These are phyloP conservation scores for Coptodon rendalli DNA, from an alignment of 2,113 vertebrate species.

Conservation along the genomic window DNA sequence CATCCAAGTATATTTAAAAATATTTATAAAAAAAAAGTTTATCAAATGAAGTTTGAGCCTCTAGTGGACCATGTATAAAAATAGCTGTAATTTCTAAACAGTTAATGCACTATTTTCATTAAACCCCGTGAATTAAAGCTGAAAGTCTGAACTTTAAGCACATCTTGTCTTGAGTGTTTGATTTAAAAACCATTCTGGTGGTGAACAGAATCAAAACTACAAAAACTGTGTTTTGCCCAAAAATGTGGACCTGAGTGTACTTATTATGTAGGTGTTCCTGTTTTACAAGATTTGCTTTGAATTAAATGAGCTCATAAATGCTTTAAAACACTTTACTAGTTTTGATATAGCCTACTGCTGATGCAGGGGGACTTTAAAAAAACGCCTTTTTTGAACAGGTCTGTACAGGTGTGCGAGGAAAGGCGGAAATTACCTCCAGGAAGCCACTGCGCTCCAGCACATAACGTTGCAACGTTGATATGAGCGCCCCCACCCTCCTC, in stretches of 20 bases:
- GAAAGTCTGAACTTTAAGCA: background rate
- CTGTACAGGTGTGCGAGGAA: background rate
- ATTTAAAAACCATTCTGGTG: background rate
- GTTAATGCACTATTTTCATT: background rate
- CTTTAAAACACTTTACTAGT: background rate
- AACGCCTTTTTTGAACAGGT: background rate
- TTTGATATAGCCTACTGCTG: background rate
- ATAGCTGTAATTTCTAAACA: background rate
- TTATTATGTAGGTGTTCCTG: background rate
- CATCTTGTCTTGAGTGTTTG: background rate
- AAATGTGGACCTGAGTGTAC: background rate
- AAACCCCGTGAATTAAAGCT: background rate
- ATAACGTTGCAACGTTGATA: background rate
- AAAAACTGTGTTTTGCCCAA: background rate
- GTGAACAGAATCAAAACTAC: background rate
- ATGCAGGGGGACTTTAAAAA: background rate
- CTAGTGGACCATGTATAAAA: background rate
- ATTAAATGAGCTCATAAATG: background rate
- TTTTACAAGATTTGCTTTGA: background rate
- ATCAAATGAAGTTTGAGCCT: background rate
- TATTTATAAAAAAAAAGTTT: background rate
- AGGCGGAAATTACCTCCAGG: background rate
- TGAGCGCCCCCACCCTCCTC: background rate
- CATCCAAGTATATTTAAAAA: background rate
- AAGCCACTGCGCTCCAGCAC: rapidly evolving